Evolutionary conservation across 2,797 vertebrate species (phyloP).

Genomic region (Pangasius sanitwongsei): DNA sequence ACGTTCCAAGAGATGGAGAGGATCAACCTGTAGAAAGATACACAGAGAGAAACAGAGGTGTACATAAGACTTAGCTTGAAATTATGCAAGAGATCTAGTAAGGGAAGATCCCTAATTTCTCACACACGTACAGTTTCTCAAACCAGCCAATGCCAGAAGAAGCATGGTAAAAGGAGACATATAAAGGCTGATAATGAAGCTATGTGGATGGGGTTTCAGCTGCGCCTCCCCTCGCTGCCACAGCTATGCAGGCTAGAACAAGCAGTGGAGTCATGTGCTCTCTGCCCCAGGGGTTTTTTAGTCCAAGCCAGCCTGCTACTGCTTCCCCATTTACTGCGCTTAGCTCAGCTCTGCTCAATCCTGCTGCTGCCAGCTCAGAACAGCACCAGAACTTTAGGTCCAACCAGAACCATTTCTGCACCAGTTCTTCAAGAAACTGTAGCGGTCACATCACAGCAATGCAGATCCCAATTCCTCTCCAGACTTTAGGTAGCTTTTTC

Average conservation of each 20-base stretch:
- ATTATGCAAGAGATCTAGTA: background rate
- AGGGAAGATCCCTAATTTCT: background rate
- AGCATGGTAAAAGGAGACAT: slow-evolving; percentile 22
- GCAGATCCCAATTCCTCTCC: slow-evolving; percentile 22
- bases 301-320: slow-evolving; percentile 41
- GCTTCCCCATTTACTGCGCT: slow-evolving; percentile 46
- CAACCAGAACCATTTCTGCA: background rate
- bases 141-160: background rate
- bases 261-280: slow-evolving; percentile 51
- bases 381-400: slow-evolving; percentile 31
- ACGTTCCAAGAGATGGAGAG: background rate
- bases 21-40: slow-evolving; percentile 30
- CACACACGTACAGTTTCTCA: background rate
- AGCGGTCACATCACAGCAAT: background rate
- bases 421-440: slow-evolving; percentile 2
- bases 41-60: slow-evolving; percentile 7
- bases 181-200: slow-evolving; percentile 39
- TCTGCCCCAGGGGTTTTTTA: slow-evolving; percentile 45
- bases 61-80: slow-evolving; percentile 3
- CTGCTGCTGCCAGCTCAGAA: slow-evolving; percentile 38
- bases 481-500: background rate
- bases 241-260: slow-evolving; percentile 39
- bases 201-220: slow-evolving; percentile 43
- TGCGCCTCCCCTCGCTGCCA: slow-evolving; percentile 33
- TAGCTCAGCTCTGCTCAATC: background rate